phyloP scores from a whole-genome alignment of 1,140 invertebrate species.

The Oncopeltus fasciatus region DNA sequence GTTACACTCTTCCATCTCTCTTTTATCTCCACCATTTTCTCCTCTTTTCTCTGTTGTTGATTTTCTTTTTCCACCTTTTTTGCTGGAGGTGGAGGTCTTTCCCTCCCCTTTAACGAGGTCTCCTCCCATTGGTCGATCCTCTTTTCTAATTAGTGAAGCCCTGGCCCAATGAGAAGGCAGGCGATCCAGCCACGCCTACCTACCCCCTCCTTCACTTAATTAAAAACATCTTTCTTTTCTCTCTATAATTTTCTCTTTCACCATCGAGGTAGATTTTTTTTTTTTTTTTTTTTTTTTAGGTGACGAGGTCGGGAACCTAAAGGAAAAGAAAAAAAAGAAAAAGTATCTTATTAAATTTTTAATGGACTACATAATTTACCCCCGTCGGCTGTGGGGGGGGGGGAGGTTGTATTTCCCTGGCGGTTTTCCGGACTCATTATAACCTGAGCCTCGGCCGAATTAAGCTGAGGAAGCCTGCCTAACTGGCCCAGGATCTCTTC shows the following conservation, averaged over 20 bases:
- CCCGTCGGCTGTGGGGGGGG: neutral
- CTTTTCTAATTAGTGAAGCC: neutral
- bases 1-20: neutral
- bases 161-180: neutral
- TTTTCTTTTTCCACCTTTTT: no score
- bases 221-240: no score
- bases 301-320: no score
- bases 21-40: neutral
- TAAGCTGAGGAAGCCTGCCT: no score
- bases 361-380: neutral
- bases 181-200: neutral
- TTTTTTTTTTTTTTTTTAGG: neutral
- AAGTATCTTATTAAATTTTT: neutral
- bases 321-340: no score
- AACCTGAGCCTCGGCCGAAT: neutral
- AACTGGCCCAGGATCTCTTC: no score
- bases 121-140: neutral
- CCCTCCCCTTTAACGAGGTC: neutral
- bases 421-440: neutral
- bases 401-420: neutral
- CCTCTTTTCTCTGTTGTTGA: neutral
- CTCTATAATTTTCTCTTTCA: neutral
- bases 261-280: neutral
- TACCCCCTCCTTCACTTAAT: neutral
- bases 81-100: no score